Conservation (phyloP, 2,888 invertebrate species). For the Pyrgus malvae region DNA sequence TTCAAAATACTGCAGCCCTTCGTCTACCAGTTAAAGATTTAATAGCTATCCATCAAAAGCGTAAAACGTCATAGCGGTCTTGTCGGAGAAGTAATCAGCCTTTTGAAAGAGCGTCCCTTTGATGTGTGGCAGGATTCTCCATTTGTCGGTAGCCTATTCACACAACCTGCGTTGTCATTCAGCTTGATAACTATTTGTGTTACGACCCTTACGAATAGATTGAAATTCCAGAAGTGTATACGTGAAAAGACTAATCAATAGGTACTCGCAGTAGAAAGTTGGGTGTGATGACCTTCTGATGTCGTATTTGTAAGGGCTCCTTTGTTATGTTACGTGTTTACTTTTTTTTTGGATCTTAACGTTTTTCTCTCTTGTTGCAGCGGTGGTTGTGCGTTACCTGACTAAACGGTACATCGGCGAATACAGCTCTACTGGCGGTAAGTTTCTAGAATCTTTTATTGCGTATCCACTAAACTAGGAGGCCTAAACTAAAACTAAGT, state of each 20-base stretch:
- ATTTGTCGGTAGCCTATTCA: slow-evolving; percentile 69
- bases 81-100: slow-evolving; percentile 57
- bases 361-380: slow-evolving; percentile 82
- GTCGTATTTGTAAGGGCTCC: slow-evolving; percentile 38
- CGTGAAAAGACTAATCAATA: slow-evolving; percentile 68
- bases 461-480: neutral
- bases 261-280: slow-evolving; percentile 58
- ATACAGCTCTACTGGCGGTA: slow-evolving; percentile 90
- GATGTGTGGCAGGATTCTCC: slow-evolving; percentile 68
- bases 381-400: slow-evolving; percentile 89
- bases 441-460: slow-evolving; percentile 53
- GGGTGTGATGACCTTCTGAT: slow-evolving; percentile 63
- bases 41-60: slow-evolving; percentile 50
- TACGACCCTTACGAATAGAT: slow-evolving; percentile 48
- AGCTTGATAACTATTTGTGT: slow-evolving; percentile 73
- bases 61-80: slow-evolving; percentile 37
- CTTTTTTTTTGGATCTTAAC: slow-evolving; percentile 34
- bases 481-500: too few species aligned
- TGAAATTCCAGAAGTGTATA: slow-evolving; percentile 63
- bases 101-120: slow-evolving; percentile 67
- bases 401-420: slow-evolving; percentile 91
- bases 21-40: neutral
- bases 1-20: neutral
- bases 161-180: slow-evolving; percentile 66
- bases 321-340: slow-evolving; percentile 19